Evolutionary conservation across 2,888 invertebrate species (phyloP).

Genomic region (Eugnorisma glareosa): DNA sequence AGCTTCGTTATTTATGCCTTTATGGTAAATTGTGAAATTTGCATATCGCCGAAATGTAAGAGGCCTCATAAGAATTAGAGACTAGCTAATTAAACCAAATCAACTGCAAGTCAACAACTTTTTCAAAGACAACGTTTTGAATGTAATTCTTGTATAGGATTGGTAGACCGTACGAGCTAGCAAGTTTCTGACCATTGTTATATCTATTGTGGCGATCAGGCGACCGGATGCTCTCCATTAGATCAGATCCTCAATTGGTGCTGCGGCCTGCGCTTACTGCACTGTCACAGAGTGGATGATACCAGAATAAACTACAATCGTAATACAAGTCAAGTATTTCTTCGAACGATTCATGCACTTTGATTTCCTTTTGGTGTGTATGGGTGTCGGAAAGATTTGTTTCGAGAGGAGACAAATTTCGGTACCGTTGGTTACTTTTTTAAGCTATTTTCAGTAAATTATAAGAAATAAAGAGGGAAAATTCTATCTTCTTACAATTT

Average conservation of each 20-base stretch:
- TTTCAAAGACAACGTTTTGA: neutral
- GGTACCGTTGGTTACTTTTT: neutral
- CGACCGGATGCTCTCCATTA: constrained; percentile 43
- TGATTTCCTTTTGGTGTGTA: neutral
- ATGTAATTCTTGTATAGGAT: constrained; percentile 8
- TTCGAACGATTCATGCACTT: neutral
- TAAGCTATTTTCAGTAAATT: neutral
- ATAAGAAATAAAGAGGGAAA: neutral
- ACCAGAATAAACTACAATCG: constrained; percentile 36
- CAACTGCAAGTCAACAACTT: neutral
- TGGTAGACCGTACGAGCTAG: constrained; percentile 12
- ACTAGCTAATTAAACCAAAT: neutral
- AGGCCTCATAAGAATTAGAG: neutral
- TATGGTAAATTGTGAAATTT: neutral
- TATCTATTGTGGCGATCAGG: constrained; percentile 17
- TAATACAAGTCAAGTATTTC: constrained; percentile 5
- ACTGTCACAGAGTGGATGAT: constrained; percentile 27
- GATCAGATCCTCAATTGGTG: constrained; percentile 47
- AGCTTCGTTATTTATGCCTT: neutral
- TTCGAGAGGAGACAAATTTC: neutral
- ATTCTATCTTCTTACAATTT: neutral
- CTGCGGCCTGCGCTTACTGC: constrained; percentile 42
- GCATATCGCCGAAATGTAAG: neutral
- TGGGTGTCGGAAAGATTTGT: no score
- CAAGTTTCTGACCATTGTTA: constrained; percentile 33